Evolutionary conservation across 2,113 vertebrate genomes (phyloP).

Genomic region (Pardalotus punctatus): DNA sequence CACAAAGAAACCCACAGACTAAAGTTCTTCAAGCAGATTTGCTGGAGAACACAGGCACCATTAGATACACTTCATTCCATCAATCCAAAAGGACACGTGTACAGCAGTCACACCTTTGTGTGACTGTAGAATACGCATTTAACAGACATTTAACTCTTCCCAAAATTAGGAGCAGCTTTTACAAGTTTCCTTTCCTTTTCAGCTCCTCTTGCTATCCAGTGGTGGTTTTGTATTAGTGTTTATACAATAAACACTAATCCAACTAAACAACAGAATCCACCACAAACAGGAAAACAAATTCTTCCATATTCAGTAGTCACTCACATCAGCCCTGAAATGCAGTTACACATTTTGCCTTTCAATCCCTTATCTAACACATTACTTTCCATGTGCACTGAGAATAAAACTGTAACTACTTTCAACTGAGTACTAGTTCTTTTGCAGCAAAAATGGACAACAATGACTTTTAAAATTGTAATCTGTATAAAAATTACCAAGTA

Average conservation of each 20-base stretch:
- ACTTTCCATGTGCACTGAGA: background rate
- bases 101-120: background rate
- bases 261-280: background rate
- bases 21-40: background rate
- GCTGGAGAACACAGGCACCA: background rate
- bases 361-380: background rate
- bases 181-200: background rate
- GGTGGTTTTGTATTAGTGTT: background rate
- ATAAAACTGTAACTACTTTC: background rate
- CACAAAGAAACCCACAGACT: background rate
- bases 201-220: background rate
- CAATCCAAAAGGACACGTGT: background rate
- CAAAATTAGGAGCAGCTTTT: background rate
- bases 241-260: too few relatives aligned
- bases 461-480: background rate
- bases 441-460: background rate
- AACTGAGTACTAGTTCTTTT: background rate
- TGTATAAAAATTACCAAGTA: background rate
- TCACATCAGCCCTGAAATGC: background rate
- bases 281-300: background rate
- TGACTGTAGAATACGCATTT: fast-evolving
- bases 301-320: background rate
- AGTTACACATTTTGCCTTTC: background rate
- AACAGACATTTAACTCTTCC: background rate
- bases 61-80: background rate